phyloP scores from a whole-genome alignment of 2,888 invertebrate genomes.

The Phalangium opilio region DNA sequence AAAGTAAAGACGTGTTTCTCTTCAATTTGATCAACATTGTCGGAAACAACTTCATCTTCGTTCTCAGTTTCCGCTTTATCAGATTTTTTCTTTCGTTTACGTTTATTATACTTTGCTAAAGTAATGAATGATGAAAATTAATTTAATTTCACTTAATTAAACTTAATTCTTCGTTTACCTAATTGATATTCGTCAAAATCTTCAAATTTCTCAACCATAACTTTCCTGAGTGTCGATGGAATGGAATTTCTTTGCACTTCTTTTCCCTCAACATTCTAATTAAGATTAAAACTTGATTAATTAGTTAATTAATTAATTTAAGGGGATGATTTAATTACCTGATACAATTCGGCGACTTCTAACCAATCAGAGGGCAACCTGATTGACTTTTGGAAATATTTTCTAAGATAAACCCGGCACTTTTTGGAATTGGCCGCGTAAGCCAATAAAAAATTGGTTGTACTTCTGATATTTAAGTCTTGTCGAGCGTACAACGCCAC shows the following conservation, averaged over 20 bases:
- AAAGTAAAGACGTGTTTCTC: conserved; percentile 27
- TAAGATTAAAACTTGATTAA: background rate
- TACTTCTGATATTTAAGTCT: conserved; percentile 33
- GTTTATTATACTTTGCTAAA: conserved; percentile 13
- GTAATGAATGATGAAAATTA: background rate
- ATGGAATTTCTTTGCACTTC: conserved; percentile 4
- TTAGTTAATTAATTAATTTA: conserved; percentile 5
- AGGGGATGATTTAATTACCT: conserved; percentile 25
- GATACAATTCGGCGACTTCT: conserved; percentile 34
- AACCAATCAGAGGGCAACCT: conserved; percentile 37
- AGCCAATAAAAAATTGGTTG: conserved; percentile 34
- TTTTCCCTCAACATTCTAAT: background rate
- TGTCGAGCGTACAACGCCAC: conserved; percentile 34
- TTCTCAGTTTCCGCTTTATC: background rate
- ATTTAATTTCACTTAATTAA: background rate
- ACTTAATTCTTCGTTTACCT: conserved; percentile 25
- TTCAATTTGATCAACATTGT: conserved; percentile 7
- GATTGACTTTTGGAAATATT: conserved; percentile 31
- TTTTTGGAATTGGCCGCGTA: conserved; percentile 26
- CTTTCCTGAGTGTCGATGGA: conserved; percentile 31
- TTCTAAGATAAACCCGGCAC: conserved; percentile 31
- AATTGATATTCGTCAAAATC: conserved; percentile 36
- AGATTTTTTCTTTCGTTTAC: conserved; percentile 3
- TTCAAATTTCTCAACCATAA: conserved; percentile 32
- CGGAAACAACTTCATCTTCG: conserved; percentile 4